Evolutionary conservation across 2,113 vertebrate species (phyloP).

Genomic region (Eulemur macaco): DNA sequence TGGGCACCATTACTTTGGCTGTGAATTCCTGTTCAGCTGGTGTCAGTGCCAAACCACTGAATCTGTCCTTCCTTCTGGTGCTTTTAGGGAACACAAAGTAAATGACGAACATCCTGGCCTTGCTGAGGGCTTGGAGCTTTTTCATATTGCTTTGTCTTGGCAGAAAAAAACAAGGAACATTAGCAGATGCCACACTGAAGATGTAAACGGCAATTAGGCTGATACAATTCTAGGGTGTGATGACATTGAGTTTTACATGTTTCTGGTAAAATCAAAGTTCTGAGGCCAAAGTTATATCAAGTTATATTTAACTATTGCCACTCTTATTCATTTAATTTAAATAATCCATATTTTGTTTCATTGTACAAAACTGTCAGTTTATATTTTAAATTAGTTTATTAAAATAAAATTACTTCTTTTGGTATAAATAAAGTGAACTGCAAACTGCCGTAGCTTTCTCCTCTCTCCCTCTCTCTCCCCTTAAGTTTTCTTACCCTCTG

Average conservation of each 20-base stretch:
- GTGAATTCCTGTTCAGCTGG: not conserved
- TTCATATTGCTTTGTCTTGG: not conserved
- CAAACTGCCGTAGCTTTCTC: not conserved
- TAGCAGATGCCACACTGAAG: not conserved
- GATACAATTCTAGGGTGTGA: not conserved
- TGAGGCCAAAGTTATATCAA: not conserved
- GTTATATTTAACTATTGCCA: not conserved
- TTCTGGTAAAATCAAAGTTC: not conserved
- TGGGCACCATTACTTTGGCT: not conserved
- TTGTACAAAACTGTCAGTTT: not conserved
- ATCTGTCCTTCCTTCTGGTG: not conserved
- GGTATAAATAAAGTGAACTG: not conserved
- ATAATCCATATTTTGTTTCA: not conserved
- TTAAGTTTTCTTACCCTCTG: not conserved
- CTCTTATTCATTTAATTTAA: not conserved
- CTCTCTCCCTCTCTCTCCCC: not conserved
- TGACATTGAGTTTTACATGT: accelerated
- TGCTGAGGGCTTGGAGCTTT: not conserved
- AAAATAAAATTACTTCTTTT: not conserved
- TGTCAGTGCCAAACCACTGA: not conserved
- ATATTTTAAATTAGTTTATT: not conserved
- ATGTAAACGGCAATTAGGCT: not conserved
- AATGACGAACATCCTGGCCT: not conserved
- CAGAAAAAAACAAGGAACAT: not conserved
- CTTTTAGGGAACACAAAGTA: not conserved